A percentile compares a stretch with the other conserved stretches of the same genome.
phyloP scores from a whole-genome alignment of 2,113 vertebrate genomes.

The Thamnophis sirtalis region DNA sequence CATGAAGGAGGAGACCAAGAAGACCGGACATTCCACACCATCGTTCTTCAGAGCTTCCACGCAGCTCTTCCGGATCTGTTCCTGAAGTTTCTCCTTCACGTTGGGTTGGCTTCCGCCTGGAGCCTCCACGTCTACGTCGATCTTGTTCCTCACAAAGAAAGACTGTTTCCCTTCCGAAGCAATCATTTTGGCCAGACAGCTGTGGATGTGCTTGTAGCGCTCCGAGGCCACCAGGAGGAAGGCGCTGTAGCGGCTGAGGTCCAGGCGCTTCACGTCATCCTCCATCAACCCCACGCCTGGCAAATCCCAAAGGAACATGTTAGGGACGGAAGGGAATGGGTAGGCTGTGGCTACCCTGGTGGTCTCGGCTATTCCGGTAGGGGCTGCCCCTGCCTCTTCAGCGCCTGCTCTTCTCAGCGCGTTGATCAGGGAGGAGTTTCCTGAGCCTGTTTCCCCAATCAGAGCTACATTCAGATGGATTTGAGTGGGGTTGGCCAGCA shows the following conservation, averaged over 20 bases:
- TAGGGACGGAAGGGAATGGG: slow-evolving; percentile 49
- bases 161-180: slow-evolving; percentile 61
- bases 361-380: slow-evolving; percentile 64
- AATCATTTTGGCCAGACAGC: slow-evolving; percentile 59
- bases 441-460: slow-evolving; percentile 68
- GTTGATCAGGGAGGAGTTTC: slow-evolving; percentile 73
- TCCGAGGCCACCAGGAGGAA: slow-evolving; percentile 68
- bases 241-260: slow-evolving; percentile 66
- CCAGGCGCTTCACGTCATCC: slow-evolving; percentile 61
- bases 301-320: slow-evolving; percentile 70
- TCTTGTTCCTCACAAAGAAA: slow-evolving; percentile 72
- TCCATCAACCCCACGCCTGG: slow-evolving; percentile 64
- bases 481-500: not conserved
- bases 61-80: slow-evolving; percentile 45
- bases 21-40: slow-evolving; percentile 47
- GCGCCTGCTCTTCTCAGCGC: slow-evolving; percentile 63
- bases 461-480: slow-evolving; percentile 66
- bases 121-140: slow-evolving; percentile 60
- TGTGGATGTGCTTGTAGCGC: slow-evolving; percentile 61
- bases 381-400: slow-evolving; percentile 60
- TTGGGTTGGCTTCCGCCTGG: slow-evolving; percentile 23
- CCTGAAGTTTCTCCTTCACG: not conserved
- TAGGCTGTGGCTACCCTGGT: slow-evolving; percentile 57
- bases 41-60: slow-evolving; percentile 28
- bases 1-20: slow-evolving; percentile 54